Percentiles rank a stretch among this genome's conserved stretches.
These are phyloP conservation scores for Drosophila miranda DNA, from an alignment of 1,140 invertebrate genomes.

Conservation along the genomic window DNA sequence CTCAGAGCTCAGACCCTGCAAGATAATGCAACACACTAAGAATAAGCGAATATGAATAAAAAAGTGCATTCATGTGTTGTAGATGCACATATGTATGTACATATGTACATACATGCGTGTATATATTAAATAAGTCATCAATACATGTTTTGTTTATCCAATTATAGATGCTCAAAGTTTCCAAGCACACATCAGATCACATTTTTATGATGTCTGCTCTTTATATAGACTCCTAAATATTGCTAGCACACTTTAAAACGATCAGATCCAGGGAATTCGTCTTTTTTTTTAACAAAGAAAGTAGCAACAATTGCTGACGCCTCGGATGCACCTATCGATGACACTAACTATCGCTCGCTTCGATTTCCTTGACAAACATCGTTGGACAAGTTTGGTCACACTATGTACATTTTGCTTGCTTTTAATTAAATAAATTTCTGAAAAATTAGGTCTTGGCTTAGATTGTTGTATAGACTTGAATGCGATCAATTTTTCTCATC, in stretches of 20 bases:
- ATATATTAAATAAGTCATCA: neutral
- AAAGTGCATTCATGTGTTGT: neutral
- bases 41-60: conserved; percentile 12
- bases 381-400: too few species aligned
- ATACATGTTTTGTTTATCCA: conserved; percentile 1
- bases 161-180: conserved; percentile 1
- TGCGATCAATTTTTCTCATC: neutral
- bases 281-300: conserved; percentile 6
- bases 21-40: neutral
- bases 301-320: conserved; percentile 3
- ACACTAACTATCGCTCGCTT: too few species aligned
- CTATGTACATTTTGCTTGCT: too few species aligned
- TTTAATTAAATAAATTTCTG: neutral
- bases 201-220: neutral
- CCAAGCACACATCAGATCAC: neutral
- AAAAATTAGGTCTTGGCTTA: neutral
- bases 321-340: neutral
- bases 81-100: too few species aligned
- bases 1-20: conserved; percentile 8
- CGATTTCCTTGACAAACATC: too few species aligned
- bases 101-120: too few species aligned
- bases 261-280: neutral
- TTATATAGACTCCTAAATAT: neutral
- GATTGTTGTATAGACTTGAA: neutral
- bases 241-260: neutral